A percentile compares a stretch with the other conserved stretches of the same genome.
Conservation (phyloP, 2,113 vertebrate genomes). For the Tricholaema leucomelas region DNA sequence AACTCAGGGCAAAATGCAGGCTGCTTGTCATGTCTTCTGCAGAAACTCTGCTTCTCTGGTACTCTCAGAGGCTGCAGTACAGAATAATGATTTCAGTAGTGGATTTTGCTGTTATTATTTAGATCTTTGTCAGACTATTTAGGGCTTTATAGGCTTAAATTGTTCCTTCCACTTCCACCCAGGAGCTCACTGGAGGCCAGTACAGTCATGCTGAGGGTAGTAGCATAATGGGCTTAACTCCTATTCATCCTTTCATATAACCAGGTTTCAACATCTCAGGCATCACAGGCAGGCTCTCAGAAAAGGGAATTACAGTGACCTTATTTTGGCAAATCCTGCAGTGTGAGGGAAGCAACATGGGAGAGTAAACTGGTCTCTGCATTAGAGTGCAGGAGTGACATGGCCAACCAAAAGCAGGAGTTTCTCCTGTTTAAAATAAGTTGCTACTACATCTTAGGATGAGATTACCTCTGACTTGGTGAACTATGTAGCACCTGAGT, state of each 20-base stretch:
- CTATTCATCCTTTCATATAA: neutral
- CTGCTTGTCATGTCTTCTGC: neutral
- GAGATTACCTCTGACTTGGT: neutral
- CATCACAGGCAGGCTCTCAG: neutral
- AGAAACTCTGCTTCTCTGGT: neutral
- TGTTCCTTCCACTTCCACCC: neutral
- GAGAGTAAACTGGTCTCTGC: neutral
- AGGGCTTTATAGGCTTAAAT: neutral
- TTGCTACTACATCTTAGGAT: neutral
- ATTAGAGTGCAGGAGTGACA: neutral
- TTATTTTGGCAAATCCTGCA: constrained; percentile 15
- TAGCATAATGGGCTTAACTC: neutral
- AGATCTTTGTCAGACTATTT: neutral
- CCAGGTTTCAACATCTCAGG: neutral
- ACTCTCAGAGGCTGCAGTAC: neutral
- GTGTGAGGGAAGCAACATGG: neutral
- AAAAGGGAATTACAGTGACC: neutral
- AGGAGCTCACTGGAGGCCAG: neutral
- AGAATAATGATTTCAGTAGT: neutral
- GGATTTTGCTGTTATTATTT: neutral
- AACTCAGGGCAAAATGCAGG: neutral
- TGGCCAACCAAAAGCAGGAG: neutral
- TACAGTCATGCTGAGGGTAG: neutral
- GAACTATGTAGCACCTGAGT: neutral
- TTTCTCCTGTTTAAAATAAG: neutral